A percentile compares a stretch with the other conserved stretches of the same genome.
phyloP scores from a whole-genome alignment of 2,797 vertebrate species.

The Glossophaga mutica region DNA sequence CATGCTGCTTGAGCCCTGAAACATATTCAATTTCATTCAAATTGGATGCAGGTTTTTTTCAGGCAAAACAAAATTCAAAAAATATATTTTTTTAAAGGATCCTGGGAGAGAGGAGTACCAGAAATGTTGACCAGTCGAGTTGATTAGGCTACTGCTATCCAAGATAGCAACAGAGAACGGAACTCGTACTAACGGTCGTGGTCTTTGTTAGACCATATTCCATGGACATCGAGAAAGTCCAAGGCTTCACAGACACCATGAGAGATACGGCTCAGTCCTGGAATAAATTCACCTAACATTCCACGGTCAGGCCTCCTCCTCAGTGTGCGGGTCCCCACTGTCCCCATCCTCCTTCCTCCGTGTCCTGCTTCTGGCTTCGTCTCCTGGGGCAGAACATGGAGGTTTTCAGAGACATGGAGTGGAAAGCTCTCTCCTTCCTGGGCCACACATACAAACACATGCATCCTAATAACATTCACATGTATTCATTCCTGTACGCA shows the following conservation, averaged over 20 bases:
- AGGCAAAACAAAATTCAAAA: conserved; percentile 76
- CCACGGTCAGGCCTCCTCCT: neutral
- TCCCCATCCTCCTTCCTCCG: neutral
- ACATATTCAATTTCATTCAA: conserved; percentile 82
- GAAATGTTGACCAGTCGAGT: conserved; percentile 46
- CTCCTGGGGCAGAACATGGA: neutral
- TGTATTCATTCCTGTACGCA: neutral
- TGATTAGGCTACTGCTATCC: conserved; percentile 33
- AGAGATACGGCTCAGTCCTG: neutral
- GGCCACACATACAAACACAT: neutral
- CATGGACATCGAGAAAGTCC: neutral
- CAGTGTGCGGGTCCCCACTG: neutral
- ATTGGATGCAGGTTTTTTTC: conserved; percentile 81
- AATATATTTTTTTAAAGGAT: conserved; percentile 61
- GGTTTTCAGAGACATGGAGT: neutral
- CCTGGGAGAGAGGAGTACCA: conserved; percentile 22
- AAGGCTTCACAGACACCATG: neutral
- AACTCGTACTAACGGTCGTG: conserved; percentile 35
- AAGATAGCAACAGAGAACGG: conserved; percentile 15
- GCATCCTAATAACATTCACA: neutral
- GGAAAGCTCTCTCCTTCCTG: neutral
- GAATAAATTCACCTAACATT: neutral
- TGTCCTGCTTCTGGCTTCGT: neutral
- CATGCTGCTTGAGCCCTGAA: conserved; percentile 82
- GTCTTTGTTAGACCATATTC: conserved; percentile 48